A percentile compares a stretch with the other conserved stretches of the same genome.
These are phyloP conservation scores for Danio tinwini DNA, from an alignment of 2,797 vertebrate genomes.

Conservation along the genomic window DNA sequence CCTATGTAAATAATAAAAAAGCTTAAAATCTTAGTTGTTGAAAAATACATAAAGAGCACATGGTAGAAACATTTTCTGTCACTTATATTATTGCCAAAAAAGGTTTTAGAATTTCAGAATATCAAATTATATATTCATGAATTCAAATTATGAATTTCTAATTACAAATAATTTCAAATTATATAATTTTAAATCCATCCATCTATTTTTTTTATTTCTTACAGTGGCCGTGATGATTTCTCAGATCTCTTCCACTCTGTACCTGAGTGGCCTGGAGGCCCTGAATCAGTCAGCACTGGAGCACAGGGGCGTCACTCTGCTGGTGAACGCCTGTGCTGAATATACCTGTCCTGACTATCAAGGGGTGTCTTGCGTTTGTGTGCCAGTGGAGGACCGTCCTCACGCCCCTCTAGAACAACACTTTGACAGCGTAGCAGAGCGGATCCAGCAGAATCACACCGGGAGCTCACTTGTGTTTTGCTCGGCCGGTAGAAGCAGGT, in stretches of 20 bases:
- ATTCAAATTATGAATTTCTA: too few relatives aligned
- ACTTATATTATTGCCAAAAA: too few relatives aligned
- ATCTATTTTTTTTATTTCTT: slow-evolving; percentile 1
- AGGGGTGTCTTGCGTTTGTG: slow-evolving; percentile 61
- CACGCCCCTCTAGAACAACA: slow-evolving; percentile 67
- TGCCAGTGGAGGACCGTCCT: slow-evolving; percentile 72
- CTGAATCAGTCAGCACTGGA: slow-evolving; percentile 61
- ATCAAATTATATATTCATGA: too few relatives aligned
- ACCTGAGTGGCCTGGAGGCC: slow-evolving; percentile 69
- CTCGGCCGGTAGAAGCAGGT: slow-evolving; percentile 72
- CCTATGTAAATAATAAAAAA: too few relatives aligned
- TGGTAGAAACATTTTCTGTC: too few relatives aligned
- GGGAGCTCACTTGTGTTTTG: slow-evolving; percentile 76
- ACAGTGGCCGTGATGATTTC: slow-evolving; percentile 65
- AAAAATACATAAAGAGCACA: too few relatives aligned
- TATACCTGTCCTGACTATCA: slow-evolving; percentile 52
- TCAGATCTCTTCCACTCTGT: slow-evolving; percentile 67
- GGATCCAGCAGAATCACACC: slow-evolving; percentile 66
- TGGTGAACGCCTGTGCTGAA: slow-evolving; percentile 69
- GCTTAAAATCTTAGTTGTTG: too few relatives aligned
- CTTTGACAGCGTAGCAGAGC: slow-evolving; percentile 69
- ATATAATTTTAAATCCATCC: neutral
- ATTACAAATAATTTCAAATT: too few relatives aligned
- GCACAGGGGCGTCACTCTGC: slow-evolving; percentile 70
- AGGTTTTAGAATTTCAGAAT: too few relatives aligned